Conservation (phyloP, 2,797 vertebrate genomes). For the Cuniculus paca region DNA sequence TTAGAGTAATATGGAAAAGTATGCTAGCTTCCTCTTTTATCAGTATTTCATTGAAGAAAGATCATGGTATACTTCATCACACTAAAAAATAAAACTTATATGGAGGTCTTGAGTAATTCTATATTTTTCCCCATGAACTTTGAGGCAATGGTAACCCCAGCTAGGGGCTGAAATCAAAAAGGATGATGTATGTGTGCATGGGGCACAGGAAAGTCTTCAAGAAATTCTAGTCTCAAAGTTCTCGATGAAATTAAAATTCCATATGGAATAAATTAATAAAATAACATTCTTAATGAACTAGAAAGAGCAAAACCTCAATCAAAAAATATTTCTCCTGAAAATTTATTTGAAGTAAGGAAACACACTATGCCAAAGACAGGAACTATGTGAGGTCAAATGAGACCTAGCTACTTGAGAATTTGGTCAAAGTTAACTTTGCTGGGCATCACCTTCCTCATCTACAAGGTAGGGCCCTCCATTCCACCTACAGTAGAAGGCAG, state of each 20-base stretch:
- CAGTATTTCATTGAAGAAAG: neutral
- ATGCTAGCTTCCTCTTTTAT: neutral
- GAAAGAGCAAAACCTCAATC: slow-evolving; percentile 33
- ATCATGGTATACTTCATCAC: neutral
- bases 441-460: neutral
- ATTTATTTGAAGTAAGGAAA: neutral
- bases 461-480: neutral
- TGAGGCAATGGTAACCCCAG: neutral
- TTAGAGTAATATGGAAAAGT: neutral
- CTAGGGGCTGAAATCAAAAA: neutral
- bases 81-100: neutral
- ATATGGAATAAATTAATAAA: neutral
- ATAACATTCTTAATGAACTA: neutral
- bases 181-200: neutral
- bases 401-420: neutral
- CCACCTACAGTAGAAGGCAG: neutral
- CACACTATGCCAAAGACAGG: neutral
- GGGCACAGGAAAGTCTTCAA: neutral
- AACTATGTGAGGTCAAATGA: neutral
- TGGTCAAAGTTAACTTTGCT: neutral
- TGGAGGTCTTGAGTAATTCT: neutral
- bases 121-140: neutral
- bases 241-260: slow-evolving; percentile 15
- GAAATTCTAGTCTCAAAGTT: neutral
- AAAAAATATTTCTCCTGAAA: neutral